These are phyloP conservation scores for Sinocyclocheilus anophthalmus DNA, from an alignment of 2,113 vertebrate species.

Conservation along the genomic window DNA sequence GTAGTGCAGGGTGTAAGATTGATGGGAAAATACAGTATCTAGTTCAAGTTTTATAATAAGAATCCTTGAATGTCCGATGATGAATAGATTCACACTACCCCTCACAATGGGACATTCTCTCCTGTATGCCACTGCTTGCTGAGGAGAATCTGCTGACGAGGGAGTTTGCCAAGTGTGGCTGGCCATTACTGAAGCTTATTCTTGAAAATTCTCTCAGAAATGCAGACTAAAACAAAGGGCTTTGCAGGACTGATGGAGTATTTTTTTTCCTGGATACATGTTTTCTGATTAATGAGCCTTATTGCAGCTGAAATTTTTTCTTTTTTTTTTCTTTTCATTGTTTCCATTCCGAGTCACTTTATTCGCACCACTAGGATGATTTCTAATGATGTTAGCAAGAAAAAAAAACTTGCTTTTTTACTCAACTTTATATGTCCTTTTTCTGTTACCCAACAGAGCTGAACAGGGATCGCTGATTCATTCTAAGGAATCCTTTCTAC, in stretches of 20 bases:
- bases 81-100: conserved; percentile 16
- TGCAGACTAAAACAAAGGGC: conserved; percentile 2
- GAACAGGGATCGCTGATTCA: not conserved
- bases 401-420: not conserved
- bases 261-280: conserved; percentile 41
- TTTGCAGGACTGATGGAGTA: not conserved
- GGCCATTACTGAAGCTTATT: conserved; percentile 3
- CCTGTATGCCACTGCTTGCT: conserved; percentile 8
- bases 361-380: not conserved
- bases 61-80: conserved; percentile 6
- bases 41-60: not conserved
- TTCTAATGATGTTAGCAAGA: conserved; percentile 49
- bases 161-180: conserved; percentile 22
- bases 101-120: conserved; percentile 31
- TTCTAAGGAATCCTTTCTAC: not conserved
- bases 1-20: not conserved
- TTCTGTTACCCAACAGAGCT: not conserved
- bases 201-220: not conserved
- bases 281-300: conserved; percentile 52
- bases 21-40: not conserved
- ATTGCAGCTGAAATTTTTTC: conserved; percentile 37
- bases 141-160: conserved; percentile 32
- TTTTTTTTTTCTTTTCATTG: not conserved
- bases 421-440: not conserved
- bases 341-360: not conserved